These are phyloP conservation scores for Saxicola maurus DNA, from an alignment of 2,797 vertebrate genomes.

Conservation along the genomic window DNA sequence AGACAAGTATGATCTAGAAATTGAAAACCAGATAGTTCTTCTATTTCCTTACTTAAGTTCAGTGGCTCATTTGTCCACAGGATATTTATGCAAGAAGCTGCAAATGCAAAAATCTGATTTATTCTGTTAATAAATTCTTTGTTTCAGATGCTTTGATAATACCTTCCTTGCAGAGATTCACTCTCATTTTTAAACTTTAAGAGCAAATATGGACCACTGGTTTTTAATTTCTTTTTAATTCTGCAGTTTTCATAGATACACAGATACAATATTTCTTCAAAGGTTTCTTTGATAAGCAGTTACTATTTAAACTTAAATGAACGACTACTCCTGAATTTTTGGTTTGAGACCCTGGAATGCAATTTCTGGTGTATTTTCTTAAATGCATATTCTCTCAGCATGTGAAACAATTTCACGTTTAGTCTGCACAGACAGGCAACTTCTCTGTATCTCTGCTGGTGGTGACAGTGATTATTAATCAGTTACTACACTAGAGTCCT, in stretches of 20 bases:
- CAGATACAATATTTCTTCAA: background rate
- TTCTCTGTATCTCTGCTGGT: rapidly evolving
- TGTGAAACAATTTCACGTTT: background rate
- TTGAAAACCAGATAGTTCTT: background rate
- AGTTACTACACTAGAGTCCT: background rate
- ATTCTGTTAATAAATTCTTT: background rate
- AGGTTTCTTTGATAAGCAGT: background rate
- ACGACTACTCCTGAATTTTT: background rate
- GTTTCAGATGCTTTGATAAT: background rate
- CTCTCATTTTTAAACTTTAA: background rate
- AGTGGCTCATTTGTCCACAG: background rate
- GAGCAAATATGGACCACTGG: background rate
- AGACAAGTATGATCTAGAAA: background rate
- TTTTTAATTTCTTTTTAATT: background rate
- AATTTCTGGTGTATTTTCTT: background rate
- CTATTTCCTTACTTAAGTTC: background rate
- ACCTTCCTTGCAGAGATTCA: background rate
- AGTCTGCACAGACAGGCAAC: background rate
- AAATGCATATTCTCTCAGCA: background rate
- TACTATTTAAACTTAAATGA: background rate
- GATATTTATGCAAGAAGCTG: background rate
- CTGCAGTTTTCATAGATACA: background rate
- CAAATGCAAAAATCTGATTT: background rate
- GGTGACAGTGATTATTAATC: background rate
- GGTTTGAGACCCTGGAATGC: background rate